These are phyloP conservation scores for Epistrophella euchroma DNA, from an alignment of 2,888 invertebrate genomes.

Conservation along the genomic window DNA sequence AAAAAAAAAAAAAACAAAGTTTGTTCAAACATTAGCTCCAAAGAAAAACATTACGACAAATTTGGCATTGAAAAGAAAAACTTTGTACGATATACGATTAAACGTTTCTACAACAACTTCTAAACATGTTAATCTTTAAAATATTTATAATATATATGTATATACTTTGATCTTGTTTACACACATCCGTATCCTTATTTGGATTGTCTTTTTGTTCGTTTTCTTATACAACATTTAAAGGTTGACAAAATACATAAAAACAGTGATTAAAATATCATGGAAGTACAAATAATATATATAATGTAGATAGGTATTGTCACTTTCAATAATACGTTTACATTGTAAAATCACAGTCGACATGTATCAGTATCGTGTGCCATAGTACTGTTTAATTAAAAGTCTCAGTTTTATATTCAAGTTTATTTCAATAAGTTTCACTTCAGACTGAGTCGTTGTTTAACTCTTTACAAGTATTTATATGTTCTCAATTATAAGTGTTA, in stretches of 20 bases:
- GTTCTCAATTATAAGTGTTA: too few relatives aligned
- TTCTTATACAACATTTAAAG: slow-evolving; percentile 12
- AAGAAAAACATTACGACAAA: not conserved
- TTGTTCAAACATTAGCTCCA: not conserved
- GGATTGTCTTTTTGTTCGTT: slow-evolving; percentile 27
- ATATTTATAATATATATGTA: not conserved
- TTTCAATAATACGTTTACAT: slow-evolving; percentile 22
- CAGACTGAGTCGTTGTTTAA: too few relatives aligned
- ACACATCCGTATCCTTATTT: slow-evolving; percentile 11
- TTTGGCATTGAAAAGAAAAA: slow-evolving; percentile 12
- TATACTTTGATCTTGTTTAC: slow-evolving; percentile 14
- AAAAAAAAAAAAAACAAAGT: not conserved
- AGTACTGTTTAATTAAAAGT: too few relatives aligned
- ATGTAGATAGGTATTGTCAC: slow-evolving; percentile 55
- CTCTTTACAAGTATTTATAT: too few relatives aligned
- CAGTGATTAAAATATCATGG: slow-evolving; percentile 1
- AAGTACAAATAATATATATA: slow-evolving; percentile 12
- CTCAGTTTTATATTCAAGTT: too few relatives aligned
- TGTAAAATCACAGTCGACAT: slow-evolving; percentile 53
- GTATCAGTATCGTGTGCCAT: slow-evolving; percentile 55
- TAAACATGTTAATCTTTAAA: not conserved
- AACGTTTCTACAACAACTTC: not conserved
- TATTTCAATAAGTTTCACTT: too few relatives aligned
- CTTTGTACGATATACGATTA: not conserved
- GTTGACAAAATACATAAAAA: not conserved